Evolutionary conservation across 2,888 invertebrate genomes (phyloP), one percentile per base, ranked within the genome.

Genomic region (Lymantria dispar): DNA sequence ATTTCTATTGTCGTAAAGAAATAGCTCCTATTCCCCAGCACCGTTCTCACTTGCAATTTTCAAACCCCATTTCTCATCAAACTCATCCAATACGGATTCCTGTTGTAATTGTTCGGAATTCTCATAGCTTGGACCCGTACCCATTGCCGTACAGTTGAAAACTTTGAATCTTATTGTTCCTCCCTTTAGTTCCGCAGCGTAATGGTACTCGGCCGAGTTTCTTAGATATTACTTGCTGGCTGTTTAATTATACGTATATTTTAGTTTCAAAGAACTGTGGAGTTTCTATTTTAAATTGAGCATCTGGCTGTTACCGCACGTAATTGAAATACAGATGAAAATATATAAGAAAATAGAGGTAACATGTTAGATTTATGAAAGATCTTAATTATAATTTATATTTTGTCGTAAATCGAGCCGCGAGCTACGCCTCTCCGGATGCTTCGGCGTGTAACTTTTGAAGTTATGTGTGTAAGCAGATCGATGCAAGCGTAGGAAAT

Each of bases 161-260:
- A 74, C 65, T 77, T 78, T 68, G 53, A 68, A 68, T 72, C 72
- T 70, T 75, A 74, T 80, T 79, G 75, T 78, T 68, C 66, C 58
- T 68, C 61, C 56, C 36, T 12, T 33, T 50, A 44, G 33, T 40
- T 53, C 52, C 60, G 50, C 50, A 63, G 65, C 70, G 74, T 76
- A 74, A 74, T 72, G 78, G 69, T 72, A 66, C 73, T 73, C 43
- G 36, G 50, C 45, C 49, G 54, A 67, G 58, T 59, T 64, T 58
- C 54, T 57, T 54, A 56, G 51, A 59, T 56, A 62, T 56, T 54
- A 51, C 57, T 60, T 58, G 51, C 50, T 7, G 22, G 53, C 54
- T 58, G 47, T 66, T 64, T 60, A 60, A 62, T 64, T 68, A 53
- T 54, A 45, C 45, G 44, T 52, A 51, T 58, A 63, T 52, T 53